phyloP scores from a whole-genome alignment of 1,140 invertebrate species.

The Solen grandis region DNA sequence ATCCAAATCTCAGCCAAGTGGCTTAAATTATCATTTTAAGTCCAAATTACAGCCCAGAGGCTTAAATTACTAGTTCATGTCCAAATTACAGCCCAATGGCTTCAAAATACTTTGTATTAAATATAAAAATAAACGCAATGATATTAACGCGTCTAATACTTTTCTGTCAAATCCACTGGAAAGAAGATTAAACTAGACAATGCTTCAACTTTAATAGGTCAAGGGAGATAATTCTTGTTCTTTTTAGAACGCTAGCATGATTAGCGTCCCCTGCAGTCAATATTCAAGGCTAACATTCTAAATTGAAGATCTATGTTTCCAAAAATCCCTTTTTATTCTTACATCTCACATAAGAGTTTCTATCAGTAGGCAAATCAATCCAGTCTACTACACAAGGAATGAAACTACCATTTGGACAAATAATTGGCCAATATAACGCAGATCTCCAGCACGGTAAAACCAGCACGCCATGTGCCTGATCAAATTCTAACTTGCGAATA shows the following conservation, averaged over 20 bases:
- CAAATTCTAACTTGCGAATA: neutral
- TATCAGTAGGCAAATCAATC: neutral
- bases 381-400: neutral
- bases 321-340: conserved; percentile 7
- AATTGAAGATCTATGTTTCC: conserved; percentile 11
- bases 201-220: neutral
- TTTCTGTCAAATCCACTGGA: neutral
- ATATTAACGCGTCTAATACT: neutral
- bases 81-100: no score
- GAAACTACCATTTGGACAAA: neutral
- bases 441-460: conserved; percentile 25
- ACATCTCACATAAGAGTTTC: conserved; percentile 6
- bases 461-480: neutral
- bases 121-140: neutral
- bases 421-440: conserved; percentile 29
- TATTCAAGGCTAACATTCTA: neutral
- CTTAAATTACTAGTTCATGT: no score
- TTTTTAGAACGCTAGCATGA: neutral
- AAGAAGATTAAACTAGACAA: neutral
- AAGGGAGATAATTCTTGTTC: no score
- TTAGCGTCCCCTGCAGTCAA: neutral
- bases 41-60: no score
- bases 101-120: no score
- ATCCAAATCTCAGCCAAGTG: no score
- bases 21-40: no score